These are phyloP conservation scores for Phrynocephalus vlangalii DNA, from an alignment of 2,797 vertebrate species.

Conservation along the genomic window DNA sequence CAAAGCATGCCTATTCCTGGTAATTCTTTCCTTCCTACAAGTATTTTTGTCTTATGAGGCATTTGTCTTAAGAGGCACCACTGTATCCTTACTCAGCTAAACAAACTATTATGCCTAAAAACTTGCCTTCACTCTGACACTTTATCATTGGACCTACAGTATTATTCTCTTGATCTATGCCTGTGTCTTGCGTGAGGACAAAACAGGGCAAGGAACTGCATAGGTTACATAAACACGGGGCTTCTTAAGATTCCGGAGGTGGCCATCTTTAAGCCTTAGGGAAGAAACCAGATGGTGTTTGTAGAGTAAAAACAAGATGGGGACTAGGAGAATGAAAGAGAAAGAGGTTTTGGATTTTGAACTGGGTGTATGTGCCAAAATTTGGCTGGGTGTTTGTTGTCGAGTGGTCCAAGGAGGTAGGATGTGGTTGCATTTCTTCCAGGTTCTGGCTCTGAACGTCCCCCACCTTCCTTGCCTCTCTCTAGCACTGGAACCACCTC, in stretches of 20 bases:
- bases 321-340: neutral
- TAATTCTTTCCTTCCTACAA: no score
- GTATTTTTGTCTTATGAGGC: no score
- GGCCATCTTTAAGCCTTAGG: no score
- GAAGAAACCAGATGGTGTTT: neutral
- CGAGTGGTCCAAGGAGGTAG: neutral
- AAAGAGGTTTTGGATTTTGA: no score
- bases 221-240: neutral
- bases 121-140: no score
- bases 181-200: no score
- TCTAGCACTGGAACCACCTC: conserved; percentile 90
- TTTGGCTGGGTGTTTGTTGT: neutral
- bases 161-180: no score
- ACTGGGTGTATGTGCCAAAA: neutral
- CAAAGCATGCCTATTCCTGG: no score
- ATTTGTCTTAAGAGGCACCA: neutral
- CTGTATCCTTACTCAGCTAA: neutral
- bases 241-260: neutral
- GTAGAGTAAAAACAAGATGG: neutral
- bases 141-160: no score
- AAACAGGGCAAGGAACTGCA: no score
- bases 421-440: neutral
- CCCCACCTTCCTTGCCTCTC: neutral
- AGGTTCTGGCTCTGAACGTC: neutral
- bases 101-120: neutral